phyloP scores from a whole-genome alignment of 2,888 invertebrate genomes.

The Nemoura dubitans region DNA sequence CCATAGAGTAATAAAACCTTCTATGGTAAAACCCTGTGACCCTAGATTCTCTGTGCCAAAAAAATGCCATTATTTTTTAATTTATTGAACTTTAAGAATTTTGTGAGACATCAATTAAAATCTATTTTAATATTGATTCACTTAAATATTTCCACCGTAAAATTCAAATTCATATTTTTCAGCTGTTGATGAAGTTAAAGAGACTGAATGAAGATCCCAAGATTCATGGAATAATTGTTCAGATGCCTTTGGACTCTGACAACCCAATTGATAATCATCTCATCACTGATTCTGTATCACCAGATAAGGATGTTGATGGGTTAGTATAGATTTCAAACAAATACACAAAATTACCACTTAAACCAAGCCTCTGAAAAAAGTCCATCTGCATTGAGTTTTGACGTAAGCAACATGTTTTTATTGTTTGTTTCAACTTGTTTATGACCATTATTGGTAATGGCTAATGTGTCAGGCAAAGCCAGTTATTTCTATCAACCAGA shows the following conservation, averaged over 20 bases:
- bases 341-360: not conserved
- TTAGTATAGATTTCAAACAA: slow-evolving; percentile 60
- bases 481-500: not conserved
- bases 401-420: not conserved
- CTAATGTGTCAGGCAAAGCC: not conserved
- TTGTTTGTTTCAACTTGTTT: not conserved
- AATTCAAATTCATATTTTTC: slow-evolving; percentile 55
- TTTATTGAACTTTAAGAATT: no score
- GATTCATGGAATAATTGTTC: slow-evolving; percentile 95
- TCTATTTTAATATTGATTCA: no score
- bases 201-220: slow-evolving; percentile 82
- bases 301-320: slow-evolving; percentile 97
- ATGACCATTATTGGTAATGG: not conserved
- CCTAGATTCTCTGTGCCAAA: no score
- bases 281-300: slow-evolving; percentile 86
- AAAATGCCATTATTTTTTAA: no score
- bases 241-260: slow-evolving; percentile 91
- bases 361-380: not conserved
- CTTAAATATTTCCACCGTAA: no score
- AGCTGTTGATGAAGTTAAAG: slow-evolving; percentile 76
- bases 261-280: slow-evolving; percentile 85
- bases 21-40: not conserved
- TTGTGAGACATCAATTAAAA: no score
- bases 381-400: not conserved
- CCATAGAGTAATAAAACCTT: not conserved